A percentile compares a stretch with the other conserved stretches of the same genome.
Conservation (phyloP, 2,113 vertebrate species). For the Spermophilus dauricus region DNA sequence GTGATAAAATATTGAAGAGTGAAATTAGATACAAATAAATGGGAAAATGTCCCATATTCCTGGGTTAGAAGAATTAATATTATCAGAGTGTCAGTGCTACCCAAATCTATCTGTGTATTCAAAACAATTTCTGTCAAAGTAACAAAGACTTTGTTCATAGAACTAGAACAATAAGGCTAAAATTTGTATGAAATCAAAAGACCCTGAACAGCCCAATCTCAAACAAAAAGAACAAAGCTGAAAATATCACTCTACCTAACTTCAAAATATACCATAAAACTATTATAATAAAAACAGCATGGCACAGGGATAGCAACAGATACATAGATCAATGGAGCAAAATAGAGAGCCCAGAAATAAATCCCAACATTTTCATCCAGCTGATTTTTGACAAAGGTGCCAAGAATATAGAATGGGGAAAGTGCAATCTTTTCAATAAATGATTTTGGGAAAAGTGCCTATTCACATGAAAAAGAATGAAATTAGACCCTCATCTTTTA, state of each 20-base stretch:
- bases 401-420: neutral
- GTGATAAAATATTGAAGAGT: neutral
- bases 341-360: neutral
- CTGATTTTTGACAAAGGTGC: neutral
- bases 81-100: neutral
- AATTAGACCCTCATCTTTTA: neutral
- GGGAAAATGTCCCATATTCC: neutral
- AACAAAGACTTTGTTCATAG: neutral
- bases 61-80: neutral
- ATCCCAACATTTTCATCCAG: neutral
- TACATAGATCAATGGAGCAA: neutral
- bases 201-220: neutral
- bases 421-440: neutral
- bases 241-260: neutral
- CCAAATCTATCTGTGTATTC: neutral
- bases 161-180: neutral
- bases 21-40: neutral
- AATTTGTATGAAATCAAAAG: neutral
- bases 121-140: neutral
- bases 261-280: neutral
- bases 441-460: neutral
- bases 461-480: neutral
- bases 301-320: neutral
- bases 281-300: neutral
- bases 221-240: neutral